phyloP scores from a whole-genome alignment of 2,797 vertebrate species.

The Buceros bicornis region DNA sequence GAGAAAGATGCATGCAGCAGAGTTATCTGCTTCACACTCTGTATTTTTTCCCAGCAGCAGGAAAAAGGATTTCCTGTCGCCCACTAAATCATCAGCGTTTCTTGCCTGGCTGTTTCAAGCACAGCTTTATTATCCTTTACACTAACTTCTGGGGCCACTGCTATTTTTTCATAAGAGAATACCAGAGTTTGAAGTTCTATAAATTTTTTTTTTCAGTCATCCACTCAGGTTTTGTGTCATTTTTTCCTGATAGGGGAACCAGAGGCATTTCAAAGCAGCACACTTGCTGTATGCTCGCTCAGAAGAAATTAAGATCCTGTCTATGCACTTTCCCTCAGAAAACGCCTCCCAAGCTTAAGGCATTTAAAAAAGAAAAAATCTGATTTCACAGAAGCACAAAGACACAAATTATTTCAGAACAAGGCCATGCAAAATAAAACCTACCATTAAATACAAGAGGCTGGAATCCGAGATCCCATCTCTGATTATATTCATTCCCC shows the following conservation, averaged over 20 bases:
- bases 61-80: constrained; percentile 48
- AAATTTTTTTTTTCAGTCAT: neutral
- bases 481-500: constrained; percentile 10
- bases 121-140: constrained; percentile 45
- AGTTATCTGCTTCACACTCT: constrained; percentile 39
- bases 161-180: neutral
- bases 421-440: constrained; percentile 27
- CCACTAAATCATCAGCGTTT: constrained; percentile 11
- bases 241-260: neutral
- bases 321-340: constrained; percentile 53
- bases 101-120: constrained; percentile 35
- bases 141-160: constrained; percentile 28
- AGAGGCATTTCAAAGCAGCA: constrained; percentile 56
- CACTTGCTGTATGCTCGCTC: neutral
- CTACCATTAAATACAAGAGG: constrained; percentile 18
- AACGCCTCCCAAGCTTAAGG: neutral
- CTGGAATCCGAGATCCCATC: constrained; percentile 49
- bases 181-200: neutral
- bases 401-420: constrained; percentile 44
- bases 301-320: constrained; percentile 20
- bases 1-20: neutral
- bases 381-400: constrained; percentile 45
- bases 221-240: neutral
- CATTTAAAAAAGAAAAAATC: constrained; percentile 24
- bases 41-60: constrained; percentile 18